Conservation (phyloP, 2,888 invertebrate species). For the Tholera decimalis region DNA sequence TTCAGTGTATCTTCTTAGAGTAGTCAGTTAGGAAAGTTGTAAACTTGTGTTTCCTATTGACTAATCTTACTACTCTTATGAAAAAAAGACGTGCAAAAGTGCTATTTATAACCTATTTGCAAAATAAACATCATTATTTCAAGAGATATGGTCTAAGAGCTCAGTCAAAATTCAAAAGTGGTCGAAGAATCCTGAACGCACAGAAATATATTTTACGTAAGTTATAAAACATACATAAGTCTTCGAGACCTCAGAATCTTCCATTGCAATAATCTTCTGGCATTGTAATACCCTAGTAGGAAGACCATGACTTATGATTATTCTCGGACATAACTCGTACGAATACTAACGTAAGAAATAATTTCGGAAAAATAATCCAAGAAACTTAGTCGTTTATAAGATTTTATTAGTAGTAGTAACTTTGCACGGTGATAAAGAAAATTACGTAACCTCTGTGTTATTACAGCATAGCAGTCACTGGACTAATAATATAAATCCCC, state of each 20-base stretch:
- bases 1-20: too few relatives aligned
- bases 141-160: too few relatives aligned
- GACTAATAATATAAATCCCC: neutral
- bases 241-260: neutral
- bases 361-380: neutral
- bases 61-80: too few relatives aligned
- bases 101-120: too few relatives aligned
- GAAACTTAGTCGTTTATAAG: constrained; percentile 24
- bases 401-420: constrained; percentile 33
- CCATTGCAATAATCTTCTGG: constrained; percentile 15
- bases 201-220: too few relatives aligned
- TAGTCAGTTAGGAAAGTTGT: too few relatives aligned
- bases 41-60: too few relatives aligned
- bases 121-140: too few relatives aligned
- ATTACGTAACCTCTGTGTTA: neutral
- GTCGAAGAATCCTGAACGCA: too few relatives aligned
- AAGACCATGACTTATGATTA: constrained; percentile 20
- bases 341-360: constrained; percentile 13
- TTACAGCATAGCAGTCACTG: neutral
- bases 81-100: too few relatives aligned
- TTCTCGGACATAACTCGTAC: constrained; percentile 24
- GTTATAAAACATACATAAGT: neutral
- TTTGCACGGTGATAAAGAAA: constrained; percentile 21
- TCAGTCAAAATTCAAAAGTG: too few relatives aligned
- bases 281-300: constrained; percentile 7